These are phyloP conservation scores for Drosophila mauritiana DNA, from an alignment of 1,140 invertebrate genomes.

Conservation along the genomic window DNA sequence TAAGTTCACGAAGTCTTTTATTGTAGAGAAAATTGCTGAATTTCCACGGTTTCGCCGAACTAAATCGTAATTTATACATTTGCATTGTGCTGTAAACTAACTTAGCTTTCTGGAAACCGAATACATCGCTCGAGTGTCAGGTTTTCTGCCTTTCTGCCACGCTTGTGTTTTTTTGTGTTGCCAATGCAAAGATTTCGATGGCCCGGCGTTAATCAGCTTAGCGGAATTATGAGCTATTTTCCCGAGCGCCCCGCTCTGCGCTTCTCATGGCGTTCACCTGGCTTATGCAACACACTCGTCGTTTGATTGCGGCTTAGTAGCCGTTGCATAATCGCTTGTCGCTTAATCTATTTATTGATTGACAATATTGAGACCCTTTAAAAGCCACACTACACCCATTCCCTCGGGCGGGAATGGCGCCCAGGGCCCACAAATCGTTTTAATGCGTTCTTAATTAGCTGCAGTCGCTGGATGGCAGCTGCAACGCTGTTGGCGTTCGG, in stretches of 20 bases:
- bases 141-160: not conserved
- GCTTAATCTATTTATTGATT: constrained; percentile 42
- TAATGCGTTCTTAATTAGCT: constrained; percentile 79
- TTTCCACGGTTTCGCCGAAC: not conserved
- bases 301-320: constrained; percentile 10
- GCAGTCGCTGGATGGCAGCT: constrained; percentile 24
- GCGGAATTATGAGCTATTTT: constrained; percentile 13
- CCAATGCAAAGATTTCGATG: not conserved
- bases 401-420: not conserved
- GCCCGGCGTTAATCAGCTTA: constrained; percentile 35
- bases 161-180: too few relatives aligned
- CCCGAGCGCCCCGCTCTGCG: not conserved
- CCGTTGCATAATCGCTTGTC: constrained; percentile 41
- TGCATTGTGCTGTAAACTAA: not conserved
- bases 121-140: not conserved
- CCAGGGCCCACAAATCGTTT: constrained; percentile 49
- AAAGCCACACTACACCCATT: constrained; percentile 13
- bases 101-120: constrained; percentile 11
- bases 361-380: constrained; percentile 36
- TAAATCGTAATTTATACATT: constrained; percentile 17
- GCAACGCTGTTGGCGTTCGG: constrained; percentile 32
- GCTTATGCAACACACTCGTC: constrained; percentile 31
- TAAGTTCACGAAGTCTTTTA: not conserved
- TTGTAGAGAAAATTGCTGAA: constrained; percentile 1
- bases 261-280: constrained; percentile 8